These are phyloP conservation scores for Lycia hirtaria DNA, from an alignment of 2,888 invertebrate species.

Conservation along the genomic window DNA sequence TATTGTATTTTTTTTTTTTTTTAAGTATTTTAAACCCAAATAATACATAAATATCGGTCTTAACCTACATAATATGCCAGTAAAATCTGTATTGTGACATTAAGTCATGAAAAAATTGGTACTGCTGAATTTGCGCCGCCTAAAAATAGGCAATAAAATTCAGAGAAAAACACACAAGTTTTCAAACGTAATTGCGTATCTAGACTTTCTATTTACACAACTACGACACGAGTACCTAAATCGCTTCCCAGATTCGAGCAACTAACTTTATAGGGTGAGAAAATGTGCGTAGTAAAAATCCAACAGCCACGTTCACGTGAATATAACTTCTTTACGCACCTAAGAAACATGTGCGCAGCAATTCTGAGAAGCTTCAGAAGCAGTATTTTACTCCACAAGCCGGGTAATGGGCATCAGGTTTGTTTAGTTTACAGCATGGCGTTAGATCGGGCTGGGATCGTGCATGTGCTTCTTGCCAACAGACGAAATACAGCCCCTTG, in stretches of 20 bases:
- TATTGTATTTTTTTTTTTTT: too few species aligned
- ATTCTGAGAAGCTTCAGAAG: constrained; percentile 55
- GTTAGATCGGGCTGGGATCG: constrained; percentile 56
- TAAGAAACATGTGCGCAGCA: constrained; percentile 48
- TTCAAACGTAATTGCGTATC: too few species aligned
- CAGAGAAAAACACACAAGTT: too few species aligned
- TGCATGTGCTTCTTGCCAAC: constrained; percentile 73
- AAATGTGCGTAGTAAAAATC: neutral
- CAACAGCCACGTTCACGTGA: constrained; percentile 15
- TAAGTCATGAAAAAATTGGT: too few species aligned
- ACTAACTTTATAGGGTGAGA: neutral
- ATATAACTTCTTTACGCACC: constrained; percentile 22
- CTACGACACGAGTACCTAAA: too few species aligned
- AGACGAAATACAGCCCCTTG: constrained; percentile 67
- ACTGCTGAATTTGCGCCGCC: too few species aligned
- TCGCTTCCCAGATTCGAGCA: neutral
- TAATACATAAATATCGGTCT: too few species aligned
- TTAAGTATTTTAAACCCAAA: too few species aligned
- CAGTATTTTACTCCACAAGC: constrained; percentile 67
- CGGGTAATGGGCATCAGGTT: constrained; percentile 61
- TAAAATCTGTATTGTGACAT: too few species aligned
- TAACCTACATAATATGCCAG: too few species aligned
- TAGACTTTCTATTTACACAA: too few species aligned
- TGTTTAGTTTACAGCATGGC: constrained; percentile 79
- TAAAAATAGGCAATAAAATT: too few species aligned